Base-by-base conservation (phyloP, 2,888 invertebrate genomes). In the Agrilus mali region DNA sequence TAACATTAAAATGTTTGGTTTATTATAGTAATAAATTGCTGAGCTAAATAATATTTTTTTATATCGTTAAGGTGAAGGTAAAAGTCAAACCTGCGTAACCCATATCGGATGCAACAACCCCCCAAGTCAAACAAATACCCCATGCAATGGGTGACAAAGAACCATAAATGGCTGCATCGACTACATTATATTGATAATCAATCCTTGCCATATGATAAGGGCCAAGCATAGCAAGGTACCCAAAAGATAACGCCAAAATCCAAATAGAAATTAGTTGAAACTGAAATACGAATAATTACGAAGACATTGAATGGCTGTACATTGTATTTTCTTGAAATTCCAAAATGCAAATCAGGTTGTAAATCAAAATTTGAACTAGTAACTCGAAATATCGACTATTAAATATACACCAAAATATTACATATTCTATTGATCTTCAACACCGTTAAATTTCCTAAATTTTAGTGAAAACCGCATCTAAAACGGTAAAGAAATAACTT, bases 91-190 rank as follows among this genome's bases (percentile, higher is more conserved):
- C 73, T 53, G 71, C 69, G 53, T 71, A 69, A 45, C 71, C 69
- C 49, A 70, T 70, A 49, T 68, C 68, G 39, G 72, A 68, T 1
- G 73, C 71, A 67, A 74, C 71, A 47, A 77, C 72, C 0, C 67
- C 60, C 55, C 69, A 65, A 33, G 69, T 65, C 57, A 77, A 65
- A 50, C 70, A 72, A 16, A 68, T 4, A 1, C 75, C 74, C 77
- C 77, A 78, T 32, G 71, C 49, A 4, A 77, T 67, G 0, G 78
- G 77, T 1, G 75, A 69, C 48, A 75, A 60, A 1, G 77, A 72
- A 1, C 71, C 70, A 55, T 75, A 78, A 36, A 73, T 35, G 0
- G 77, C 75, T 0, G 74, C 71, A 1, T 72, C 69, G 1, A 59
- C 55, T 40, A 65, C 68, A 44, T 72, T 66, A 54, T 73, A 77